Base-by-base conservation (phyloP, 2,797 vertebrate genomes). In the Paratrypauchen microcephalus region DNA sequence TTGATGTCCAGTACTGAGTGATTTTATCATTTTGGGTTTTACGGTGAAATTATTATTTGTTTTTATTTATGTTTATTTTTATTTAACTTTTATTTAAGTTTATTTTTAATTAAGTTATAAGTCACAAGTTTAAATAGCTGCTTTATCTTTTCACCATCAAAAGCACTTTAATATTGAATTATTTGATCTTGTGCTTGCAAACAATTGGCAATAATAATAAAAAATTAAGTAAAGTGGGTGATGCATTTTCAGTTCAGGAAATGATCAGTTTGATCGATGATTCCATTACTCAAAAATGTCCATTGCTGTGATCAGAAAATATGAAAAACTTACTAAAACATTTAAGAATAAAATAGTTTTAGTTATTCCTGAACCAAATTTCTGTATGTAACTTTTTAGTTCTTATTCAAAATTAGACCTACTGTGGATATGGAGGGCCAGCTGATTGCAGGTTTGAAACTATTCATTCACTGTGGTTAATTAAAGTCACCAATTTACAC, bases 371-470 rank as follows among this genome's bases (percentile, higher is more conserved):
- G 13, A 36, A 59, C 2, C 26, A 59, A 6, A 9, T 8, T 13
- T 56, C 11, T 56, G 54, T 24, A 45, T 45, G 13, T 56, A 21
- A n/a, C 28, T 2, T 36, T 59, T 32, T n/a, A 61, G 11, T 2
- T 61, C 32, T n/a, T 15, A 61, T 23, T 3, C 59, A 36, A 21
- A 61, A 21, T 13, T n/a, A 36, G 56, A 15, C n/a, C 24, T 26
- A 26, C 24, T 9, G 18, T 4, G 7, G 8, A 21, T n/a, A 19
- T 7, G 28, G 2, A 39, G 7, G 9, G 5, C 32, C 59, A 36
- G 30, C 7, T 60, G 32, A 32, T 36, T 60, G 58, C 58, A 60
- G 19, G 58, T 32, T n/a, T 60, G 8, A 60, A 60, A 12, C 58
- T 12, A 56, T 24, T 56, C 56, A 58, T 30, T 58, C 56, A 28